Evolutionary conservation across 92 coral and sea anemone genomes (phyloP).

Genomic region (Galaxea fascicularis): DNA sequence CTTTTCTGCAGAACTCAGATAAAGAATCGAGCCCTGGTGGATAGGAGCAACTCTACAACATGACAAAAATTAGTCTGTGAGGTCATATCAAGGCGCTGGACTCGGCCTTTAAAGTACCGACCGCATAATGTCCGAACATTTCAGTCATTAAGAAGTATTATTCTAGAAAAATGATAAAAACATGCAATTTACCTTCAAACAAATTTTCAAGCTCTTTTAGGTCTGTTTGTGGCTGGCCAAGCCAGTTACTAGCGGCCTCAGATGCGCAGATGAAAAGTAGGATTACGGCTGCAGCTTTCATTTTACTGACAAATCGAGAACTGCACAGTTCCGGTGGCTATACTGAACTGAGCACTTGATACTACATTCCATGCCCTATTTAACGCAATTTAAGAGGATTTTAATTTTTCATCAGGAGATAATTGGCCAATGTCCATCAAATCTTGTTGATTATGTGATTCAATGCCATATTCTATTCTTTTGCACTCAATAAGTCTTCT

Average conservation of each 20-base stretch:
- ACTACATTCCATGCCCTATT: not conserved
- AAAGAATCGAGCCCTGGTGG: no score
- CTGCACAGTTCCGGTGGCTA: not conserved
- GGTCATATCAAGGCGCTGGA: no score
- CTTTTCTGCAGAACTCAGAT: no score
- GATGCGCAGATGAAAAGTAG: conserved; percentile 11
- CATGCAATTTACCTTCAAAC: not conserved
- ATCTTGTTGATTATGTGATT: no score
- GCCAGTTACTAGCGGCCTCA: conserved; percentile 7
- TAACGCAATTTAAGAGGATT: not conserved
- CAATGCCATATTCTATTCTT: no score
- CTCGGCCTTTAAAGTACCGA: no score
- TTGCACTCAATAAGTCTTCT: no score
- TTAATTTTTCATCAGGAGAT: no score
- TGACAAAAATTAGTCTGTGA: no score
- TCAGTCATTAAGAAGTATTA: not conserved
- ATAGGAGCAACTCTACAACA: no score
- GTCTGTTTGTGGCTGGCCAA: not conserved
- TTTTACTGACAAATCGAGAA: not conserved
- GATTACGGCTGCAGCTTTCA: not conserved
- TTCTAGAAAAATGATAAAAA: not conserved
- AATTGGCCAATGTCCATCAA: no score
- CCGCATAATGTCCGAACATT: no score
- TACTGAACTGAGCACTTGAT: not conserved
- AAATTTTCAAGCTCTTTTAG: not conserved